Base-by-base conservation (phyloP, 2,888 invertebrate species). In the Drosophila mimica region DNA sequence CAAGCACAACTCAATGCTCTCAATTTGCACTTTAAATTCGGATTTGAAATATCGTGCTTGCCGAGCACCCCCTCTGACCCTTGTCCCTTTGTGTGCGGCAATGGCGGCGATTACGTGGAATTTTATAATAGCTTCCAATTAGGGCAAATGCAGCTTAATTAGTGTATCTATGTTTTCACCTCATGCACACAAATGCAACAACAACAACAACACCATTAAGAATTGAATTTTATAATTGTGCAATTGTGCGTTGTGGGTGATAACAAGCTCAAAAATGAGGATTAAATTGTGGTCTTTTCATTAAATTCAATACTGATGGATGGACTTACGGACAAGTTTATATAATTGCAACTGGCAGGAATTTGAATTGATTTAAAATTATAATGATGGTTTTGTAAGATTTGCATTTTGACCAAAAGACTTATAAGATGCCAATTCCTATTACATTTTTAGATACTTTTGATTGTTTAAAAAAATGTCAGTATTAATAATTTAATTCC, bases 141-240 rank as follows among this genome's bases (percentile, higher is more conserved):
- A 40, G 52, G 34, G 31, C 31, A 58, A 67, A 40, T n/a, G 20
- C 34, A 43, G 13, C 46, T 46, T 66, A 72, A 67, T 63, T 60
- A 62, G 58, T 34, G 48, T 20, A 15, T 30, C 17, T 31, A 52
- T 2, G 46, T 57, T 13, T 25, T 53, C 11, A 51, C 1, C 7
- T 7, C 17, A 30, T 33, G 38, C 25, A 6, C 11, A 20, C 11
- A 38, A 38, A 4, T 53, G 20, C 51, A 46, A 25, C 9, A 31
- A 25, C 51, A 46, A 25, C 9, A 31, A 25, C 53, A 36, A 5
- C 20, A 20, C 15, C 4, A 53, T 15, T 17, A 53, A 8, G 15
- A 46, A 46, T 46, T 28, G 9, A 28, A 17, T 28, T 17, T 17
- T 30, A 28, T 25, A 49, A 28, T 1, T 49, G 28, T 46, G 25